These are phyloP conservation scores for Mallateleia sp. DNA, from an alignment of 2,888 invertebrate species.

Conservation along the genomic window DNA sequence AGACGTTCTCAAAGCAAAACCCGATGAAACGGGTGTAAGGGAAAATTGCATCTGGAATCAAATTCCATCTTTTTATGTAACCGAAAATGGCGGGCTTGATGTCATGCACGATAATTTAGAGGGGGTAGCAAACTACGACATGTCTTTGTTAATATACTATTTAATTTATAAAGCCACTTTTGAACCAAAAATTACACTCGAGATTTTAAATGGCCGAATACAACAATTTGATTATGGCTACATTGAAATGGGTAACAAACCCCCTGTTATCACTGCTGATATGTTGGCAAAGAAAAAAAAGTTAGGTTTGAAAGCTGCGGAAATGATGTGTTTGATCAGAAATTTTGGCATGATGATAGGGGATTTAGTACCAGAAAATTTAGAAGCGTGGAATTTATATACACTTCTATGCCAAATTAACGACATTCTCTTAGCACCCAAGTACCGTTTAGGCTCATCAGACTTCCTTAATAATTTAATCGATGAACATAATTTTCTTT, in stretches of 20 bases:
- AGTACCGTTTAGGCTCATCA: constrained; percentile 23
- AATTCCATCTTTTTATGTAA: too few relatives aligned
- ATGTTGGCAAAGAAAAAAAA: constrained; percentile 30
- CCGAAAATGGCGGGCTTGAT: too few relatives aligned
- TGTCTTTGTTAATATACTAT: too few relatives aligned
- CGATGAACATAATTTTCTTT: constrained; percentile 53
- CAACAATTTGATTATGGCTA: constrained; percentile 26
- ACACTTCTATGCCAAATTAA: constrained; percentile 38
- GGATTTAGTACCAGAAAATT: constrained; percentile 35
- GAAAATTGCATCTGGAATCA: too few relatives aligned
- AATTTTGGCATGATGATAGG: constrained; percentile 60
- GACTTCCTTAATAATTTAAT: constrained; percentile 49
- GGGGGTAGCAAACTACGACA: too few relatives aligned
- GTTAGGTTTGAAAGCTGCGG: constrained; percentile 34
- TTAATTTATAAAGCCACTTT: too few relatives aligned
- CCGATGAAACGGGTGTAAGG: too few relatives aligned
- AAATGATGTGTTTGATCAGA: constrained; percentile 62
- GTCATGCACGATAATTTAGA: too few relatives aligned
- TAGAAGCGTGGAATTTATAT: constrained; percentile 41
- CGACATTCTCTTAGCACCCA: constrained; percentile 34
- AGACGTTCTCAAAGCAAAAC: too few relatives aligned
- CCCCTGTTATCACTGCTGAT: constrained; percentile 11
- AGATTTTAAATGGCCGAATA: too few relatives aligned
- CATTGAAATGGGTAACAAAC: constrained; percentile 19
- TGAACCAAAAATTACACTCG: too few relatives aligned